phyloP scores from a whole-genome alignment of 2,113 vertebrate species.

The Dermatemys mawii region DNA sequence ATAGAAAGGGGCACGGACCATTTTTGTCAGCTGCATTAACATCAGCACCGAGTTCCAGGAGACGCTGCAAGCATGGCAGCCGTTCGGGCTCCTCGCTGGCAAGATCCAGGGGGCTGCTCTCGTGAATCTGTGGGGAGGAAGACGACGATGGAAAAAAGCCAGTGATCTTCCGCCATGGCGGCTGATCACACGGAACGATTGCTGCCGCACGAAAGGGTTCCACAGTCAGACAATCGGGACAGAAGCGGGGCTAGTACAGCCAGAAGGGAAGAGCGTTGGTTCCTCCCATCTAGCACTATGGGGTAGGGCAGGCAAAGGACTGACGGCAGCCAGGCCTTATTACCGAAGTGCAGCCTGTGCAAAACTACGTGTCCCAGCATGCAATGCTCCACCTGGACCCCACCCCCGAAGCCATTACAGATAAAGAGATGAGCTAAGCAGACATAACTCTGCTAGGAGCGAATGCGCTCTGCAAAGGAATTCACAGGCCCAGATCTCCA shows the following conservation, averaged over 20 bases:
- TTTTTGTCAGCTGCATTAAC: slow-evolving; percentile 90
- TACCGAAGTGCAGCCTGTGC: not conserved
- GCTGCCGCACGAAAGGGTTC: not conserved
- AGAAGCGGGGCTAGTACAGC: not conserved
- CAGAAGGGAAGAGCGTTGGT: not conserved
- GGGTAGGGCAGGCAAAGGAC: not conserved
- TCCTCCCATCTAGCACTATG: not conserved
- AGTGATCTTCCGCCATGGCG: not conserved
- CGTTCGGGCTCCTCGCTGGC: slow-evolving; percentile 91
- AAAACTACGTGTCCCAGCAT: not conserved
- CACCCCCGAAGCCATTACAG: not conserved
- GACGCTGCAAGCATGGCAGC: slow-evolving; percentile 85
- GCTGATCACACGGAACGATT: not conserved
- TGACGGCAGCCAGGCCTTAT: not conserved
- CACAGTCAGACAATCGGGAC: not conserved
- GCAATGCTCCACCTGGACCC: not conserved
- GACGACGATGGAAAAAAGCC: fast-evolving
- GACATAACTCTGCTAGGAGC: not conserved
- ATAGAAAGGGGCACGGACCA: slow-evolving; percentile 69
- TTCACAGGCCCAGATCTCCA: fast-evolving
- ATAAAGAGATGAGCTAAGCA: not conserved
- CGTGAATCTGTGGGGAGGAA: slow-evolving; percentile 83
- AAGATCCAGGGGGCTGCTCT: slow-evolving; percentile 94
- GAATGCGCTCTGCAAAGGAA: not conserved
- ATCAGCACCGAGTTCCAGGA: slow-evolving; percentile 88